phyloP scores from a whole-genome alignment of 2,797 vertebrate genomes.

The Scomberomorus guttatus region DNA sequence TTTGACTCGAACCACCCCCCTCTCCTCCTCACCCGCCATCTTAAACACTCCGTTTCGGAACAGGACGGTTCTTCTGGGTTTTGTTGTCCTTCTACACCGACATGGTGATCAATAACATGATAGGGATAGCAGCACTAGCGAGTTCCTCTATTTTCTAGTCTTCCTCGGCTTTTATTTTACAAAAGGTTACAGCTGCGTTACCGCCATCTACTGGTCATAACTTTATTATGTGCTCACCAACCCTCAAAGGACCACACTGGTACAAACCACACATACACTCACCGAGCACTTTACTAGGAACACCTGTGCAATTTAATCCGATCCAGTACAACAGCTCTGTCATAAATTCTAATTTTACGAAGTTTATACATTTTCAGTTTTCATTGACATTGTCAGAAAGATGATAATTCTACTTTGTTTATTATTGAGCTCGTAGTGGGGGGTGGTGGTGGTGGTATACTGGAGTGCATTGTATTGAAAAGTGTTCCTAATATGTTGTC shows the following conservation, averaged over 20 bases:
- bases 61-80: conserved; percentile 27
- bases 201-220: conserved; percentile 40
- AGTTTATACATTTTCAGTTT: no score
- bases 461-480: no score
- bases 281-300: no score
- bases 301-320: no score
- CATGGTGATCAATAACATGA: conserved; percentile 56
- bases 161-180: conserved; percentile 48
- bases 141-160: conserved; percentile 30
- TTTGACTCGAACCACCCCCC: conserved; percentile 88
- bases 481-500: no score
- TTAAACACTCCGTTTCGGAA: conserved; percentile 53
- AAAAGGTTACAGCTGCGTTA: background rate
- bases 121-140: background rate
- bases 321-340: no score
- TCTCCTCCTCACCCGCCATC: conserved; percentile 88
- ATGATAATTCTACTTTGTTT: no score
- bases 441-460: no score
- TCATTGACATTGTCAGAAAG: no score
- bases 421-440: no score
- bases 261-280: background rate
- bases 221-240: background rate
- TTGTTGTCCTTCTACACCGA: conserved; percentile 51
- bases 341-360: no score
- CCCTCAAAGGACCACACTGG: background rate